phyloP scores from a whole-genome alignment of 2,797 vertebrate genomes.

The Synaphobranchus kaupii region DNA sequence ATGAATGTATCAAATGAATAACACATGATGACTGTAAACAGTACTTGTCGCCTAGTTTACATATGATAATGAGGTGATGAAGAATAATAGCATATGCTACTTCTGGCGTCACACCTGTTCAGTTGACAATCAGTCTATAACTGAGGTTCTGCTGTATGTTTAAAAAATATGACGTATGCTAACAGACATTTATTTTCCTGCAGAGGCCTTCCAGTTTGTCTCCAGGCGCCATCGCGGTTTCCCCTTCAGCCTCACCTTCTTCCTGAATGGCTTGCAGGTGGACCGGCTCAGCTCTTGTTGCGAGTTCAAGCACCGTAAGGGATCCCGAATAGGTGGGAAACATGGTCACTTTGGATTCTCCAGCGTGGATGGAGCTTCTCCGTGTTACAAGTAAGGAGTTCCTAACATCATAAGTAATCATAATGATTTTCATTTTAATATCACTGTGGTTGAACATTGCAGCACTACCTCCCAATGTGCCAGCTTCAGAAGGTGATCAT shows the following conservation, averaged over 20 bases:
- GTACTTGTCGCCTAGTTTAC: no score
- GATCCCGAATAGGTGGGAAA: constrained; percentile 77
- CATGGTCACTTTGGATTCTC: constrained; percentile 84
- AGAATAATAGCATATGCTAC: no score
- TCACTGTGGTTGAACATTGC: not conserved
- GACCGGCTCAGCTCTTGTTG: constrained; percentile 94
- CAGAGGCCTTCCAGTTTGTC: constrained; percentile 87
- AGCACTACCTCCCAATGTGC: not conserved
- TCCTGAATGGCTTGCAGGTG: constrained; percentile 87
- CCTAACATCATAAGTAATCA: not conserved
- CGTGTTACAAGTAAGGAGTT: constrained; percentile 87
- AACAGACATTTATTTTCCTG: constrained; percentile 33
- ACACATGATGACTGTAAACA: no score
- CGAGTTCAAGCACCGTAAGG: constrained; percentile 87
- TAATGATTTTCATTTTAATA: not conserved
- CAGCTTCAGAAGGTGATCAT: not conserved
- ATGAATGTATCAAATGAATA: no score
- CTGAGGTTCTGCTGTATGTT: not conserved
- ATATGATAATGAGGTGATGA: no score
- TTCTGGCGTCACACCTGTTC: not conserved
- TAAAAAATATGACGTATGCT: constrained; percentile 13
- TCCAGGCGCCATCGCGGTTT: constrained; percentile 89
- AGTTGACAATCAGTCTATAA: not conserved
- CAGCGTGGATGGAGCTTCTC: constrained; percentile 81
- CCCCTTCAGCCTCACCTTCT: constrained; percentile 96